These are phyloP conservation scores for Peromyscus maniculatus DNA, from an alignment of 2,113 vertebrate genomes.

Conservation along the genomic window DNA sequence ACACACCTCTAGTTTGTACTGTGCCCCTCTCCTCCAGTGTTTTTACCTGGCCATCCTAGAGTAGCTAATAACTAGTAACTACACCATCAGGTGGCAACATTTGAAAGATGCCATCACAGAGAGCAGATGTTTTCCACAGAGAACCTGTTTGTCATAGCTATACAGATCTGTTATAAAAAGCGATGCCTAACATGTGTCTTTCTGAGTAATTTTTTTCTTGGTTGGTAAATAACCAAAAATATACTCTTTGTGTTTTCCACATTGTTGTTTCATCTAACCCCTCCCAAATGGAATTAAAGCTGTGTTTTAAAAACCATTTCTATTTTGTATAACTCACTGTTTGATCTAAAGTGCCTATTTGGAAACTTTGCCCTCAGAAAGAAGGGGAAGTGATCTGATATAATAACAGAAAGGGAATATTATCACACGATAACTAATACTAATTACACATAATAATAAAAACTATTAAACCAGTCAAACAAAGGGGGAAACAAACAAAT, in stretches of 20 bases:
- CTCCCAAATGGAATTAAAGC: conserved; percentile 39
- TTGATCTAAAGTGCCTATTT: not conserved
- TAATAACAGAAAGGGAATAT: not conserved
- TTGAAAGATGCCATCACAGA: not conserved
- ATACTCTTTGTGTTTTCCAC: not conserved
- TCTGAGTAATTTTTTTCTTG: not conserved
- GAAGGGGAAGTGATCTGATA: not conserved
- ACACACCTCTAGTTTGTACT: not conserved
- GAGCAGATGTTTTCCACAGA: not conserved
- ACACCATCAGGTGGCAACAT: not conserved
- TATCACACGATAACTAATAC: not conserved
- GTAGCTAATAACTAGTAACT: not conserved
- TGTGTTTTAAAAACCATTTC: conserved; percentile 16
- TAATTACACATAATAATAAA: not conserved
- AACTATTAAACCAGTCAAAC: not conserved
- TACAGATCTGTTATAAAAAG: conserved; percentile 6
- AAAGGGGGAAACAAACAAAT: not conserved
- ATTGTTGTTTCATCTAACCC: not conserved
- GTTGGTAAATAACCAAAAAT: not conserved
- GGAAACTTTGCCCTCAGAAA: conserved; percentile 11
- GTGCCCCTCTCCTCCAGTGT: not conserved
- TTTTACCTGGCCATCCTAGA: not conserved
- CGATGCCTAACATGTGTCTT: not conserved
- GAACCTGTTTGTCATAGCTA: not conserved
- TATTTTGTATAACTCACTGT: not conserved